Evolutionary conservation across 2,888 invertebrate species (phyloP).

Genomic region (Parthenolecanium corni): DNA sequence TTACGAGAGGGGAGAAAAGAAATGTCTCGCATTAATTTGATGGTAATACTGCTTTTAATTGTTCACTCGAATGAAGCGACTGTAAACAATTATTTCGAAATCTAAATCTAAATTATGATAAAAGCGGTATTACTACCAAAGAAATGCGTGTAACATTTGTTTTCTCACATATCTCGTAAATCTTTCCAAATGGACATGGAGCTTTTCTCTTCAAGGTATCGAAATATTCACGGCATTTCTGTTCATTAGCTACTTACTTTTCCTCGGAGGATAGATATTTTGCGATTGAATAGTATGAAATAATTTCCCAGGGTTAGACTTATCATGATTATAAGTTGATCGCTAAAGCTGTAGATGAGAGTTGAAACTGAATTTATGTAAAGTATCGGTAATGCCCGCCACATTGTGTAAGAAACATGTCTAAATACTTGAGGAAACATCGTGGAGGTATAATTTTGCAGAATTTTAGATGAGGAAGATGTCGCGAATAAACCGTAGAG

Average conservation of each 20-base stretch:
- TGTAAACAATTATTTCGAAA: too few relatives aligned
- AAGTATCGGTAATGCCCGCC: constrained; percentile 28
- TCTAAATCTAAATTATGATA: too few relatives aligned
- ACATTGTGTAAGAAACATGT: constrained; percentile 18
- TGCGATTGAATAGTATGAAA: constrained; percentile 28
- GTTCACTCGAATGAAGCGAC: too few relatives aligned
- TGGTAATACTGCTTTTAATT: too few relatives aligned
- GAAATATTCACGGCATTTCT: too few relatives aligned
- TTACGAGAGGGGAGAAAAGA: background rate
- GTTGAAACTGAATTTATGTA: constrained; percentile 30
- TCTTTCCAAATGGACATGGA: too few relatives aligned
- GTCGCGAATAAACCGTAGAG: constrained; percentile 25
- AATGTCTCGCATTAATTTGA: too few relatives aligned
- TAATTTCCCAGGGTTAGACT: constrained; percentile 31
- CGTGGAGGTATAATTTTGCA: constrained; percentile 23
- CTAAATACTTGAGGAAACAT: constrained; percentile 31
- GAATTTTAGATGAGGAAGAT: constrained; percentile 13
- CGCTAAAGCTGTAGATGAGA: constrained; percentile 29
- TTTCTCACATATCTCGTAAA: too few relatives aligned
- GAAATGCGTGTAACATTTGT: too few relatives aligned
- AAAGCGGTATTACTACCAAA: too few relatives aligned
- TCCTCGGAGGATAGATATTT: constrained; percentile 9
- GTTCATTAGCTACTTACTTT: constrained; percentile 13
- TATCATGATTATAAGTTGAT: constrained; percentile 31
- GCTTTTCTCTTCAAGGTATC: too few relatives aligned